Percentiles rank a stretch among this genome's conserved stretches.
Evolutionary conservation across 2,888 invertebrate genomes (phyloP).

Genomic region (Toxonevra muliebris): DNA sequence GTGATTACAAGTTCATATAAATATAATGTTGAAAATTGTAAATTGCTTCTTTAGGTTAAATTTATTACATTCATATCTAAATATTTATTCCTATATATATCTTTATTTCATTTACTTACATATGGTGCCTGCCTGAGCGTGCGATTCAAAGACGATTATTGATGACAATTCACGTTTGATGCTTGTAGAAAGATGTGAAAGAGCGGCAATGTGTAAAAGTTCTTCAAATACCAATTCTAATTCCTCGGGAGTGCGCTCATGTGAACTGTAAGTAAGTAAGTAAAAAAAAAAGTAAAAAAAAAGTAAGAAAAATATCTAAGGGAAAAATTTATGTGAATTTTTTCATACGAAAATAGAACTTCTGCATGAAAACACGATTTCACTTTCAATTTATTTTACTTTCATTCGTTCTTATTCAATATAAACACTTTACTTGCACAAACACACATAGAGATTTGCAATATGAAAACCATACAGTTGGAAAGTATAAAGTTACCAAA

Average conservation of each 20-base stretch:
- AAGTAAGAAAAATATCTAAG: neutral
- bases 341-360: neutral
- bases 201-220: slow-evolving; percentile 80
- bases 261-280: slow-evolving; percentile 67
- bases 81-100: too few species aligned
- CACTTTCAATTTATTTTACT: too few species aligned
- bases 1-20: too few species aligned
- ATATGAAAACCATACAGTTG: too few species aligned
- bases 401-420: too few species aligned
- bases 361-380: too few species aligned
- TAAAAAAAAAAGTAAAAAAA: neutral
- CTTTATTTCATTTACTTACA: slow-evolving; percentile 74
- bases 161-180: slow-evolving; percentile 82
- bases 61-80: too few species aligned
- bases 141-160: slow-evolving; percentile 82
- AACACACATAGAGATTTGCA: too few species aligned
- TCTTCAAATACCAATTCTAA: slow-evolving; percentile 85
- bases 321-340: neutral
- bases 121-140: slow-evolving; percentile 78
- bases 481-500: too few species aligned
- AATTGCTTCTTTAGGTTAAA: too few species aligned
- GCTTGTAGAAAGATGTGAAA: slow-evolving; percentile 82
- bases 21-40: too few species aligned
- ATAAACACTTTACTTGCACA: too few species aligned
- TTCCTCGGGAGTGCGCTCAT: slow-evolving; percentile 81